phyloP scores from a whole-genome alignment of 2,113 vertebrate genomes.

The Atlantisia rogersi region DNA sequence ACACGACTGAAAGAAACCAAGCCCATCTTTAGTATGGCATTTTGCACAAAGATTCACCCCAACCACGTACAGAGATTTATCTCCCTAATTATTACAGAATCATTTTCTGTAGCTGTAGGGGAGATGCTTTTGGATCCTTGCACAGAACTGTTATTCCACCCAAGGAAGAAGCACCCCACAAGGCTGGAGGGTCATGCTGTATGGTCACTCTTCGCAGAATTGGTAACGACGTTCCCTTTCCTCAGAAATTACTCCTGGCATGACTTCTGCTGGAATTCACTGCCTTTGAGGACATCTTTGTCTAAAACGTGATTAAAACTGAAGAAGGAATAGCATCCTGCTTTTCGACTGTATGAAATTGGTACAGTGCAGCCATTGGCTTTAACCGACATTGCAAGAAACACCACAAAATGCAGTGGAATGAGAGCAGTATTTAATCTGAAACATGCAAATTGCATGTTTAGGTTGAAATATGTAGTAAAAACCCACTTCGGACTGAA shows the following conservation, averaged over 20 bases:
- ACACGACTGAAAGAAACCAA: background rate
- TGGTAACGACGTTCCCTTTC: background rate
- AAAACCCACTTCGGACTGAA: background rate
- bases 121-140: background rate
- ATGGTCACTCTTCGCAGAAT: background rate
- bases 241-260: background rate
- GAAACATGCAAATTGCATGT: background rate
- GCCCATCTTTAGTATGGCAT: fast-evolving
- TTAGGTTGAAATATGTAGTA: background rate
- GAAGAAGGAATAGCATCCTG: background rate
- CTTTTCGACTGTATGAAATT: background rate
- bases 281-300: background rate
- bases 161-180: background rate
- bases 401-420: background rate
- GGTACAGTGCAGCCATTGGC: background rate
- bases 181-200: fast-evolving
- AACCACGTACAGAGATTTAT: background rate
- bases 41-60: background rate
- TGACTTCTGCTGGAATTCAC: background rate
- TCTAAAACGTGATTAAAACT: background rate
- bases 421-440: background rate
- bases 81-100: background rate
- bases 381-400: background rate
- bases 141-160: background rate
- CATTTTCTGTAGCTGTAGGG: background rate